Conservation (phyloP, 2,797 vertebrate species). For the Arctocebus calabarensis region DNA sequence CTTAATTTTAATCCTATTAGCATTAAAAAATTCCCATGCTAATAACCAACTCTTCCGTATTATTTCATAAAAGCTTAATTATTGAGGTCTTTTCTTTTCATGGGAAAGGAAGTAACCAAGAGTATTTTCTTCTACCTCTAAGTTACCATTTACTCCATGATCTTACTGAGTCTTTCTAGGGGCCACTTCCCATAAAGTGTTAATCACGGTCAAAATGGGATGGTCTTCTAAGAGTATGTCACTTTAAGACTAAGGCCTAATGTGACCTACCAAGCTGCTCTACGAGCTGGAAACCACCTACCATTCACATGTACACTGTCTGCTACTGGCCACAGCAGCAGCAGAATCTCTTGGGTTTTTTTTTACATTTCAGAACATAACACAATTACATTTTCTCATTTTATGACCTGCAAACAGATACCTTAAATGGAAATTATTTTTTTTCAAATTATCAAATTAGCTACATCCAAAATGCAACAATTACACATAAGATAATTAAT, state of each 20-base stretch:
- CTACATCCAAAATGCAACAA: constrained; percentile 91
- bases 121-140: not conserved
- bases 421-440: constrained; percentile 88
- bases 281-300: not conserved
- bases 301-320: not conserved
- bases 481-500: constrained; percentile 91
- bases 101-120: constrained; percentile 33
- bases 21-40: not conserved
- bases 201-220: not conserved
- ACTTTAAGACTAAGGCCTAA: not conserved
- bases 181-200: not conserved
- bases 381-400: constrained; percentile 93
- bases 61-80: constrained; percentile 56
- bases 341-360: constrained; percentile 65
- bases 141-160: not conserved
- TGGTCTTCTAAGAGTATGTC: not conserved
- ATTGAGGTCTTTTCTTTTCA: not conserved
- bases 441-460: constrained; percentile 86
- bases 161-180: not conserved
- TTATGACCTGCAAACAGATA: constrained; percentile 99
- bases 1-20: constrained; percentile 61
- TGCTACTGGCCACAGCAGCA: not conserved
- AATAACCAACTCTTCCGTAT: constrained; percentile 50
- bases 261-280: not conserved
- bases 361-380: constrained; percentile 91